phyloP scores from a whole-genome alignment of 2,113 vertebrate species.

The Eretmochelys imbricata region DNA sequence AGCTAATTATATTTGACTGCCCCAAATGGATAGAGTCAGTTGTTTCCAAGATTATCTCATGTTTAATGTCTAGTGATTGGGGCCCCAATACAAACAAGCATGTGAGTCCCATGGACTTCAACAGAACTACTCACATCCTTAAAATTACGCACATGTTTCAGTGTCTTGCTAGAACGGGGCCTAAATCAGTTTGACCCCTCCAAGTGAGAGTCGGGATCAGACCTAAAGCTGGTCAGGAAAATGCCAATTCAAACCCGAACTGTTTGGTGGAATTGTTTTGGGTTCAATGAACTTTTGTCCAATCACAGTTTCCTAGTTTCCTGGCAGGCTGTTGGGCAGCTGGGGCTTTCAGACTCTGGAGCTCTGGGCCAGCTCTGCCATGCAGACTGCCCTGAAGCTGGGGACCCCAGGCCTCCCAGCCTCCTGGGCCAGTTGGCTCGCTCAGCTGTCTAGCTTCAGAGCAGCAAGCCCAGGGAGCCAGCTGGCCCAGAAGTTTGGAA shows the following conservation, averaged over 20 bases:
- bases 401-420: too few relatives aligned
- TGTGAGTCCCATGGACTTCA: not conserved
- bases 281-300: not conserved
- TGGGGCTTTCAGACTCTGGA: not conserved
- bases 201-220: not conserved
- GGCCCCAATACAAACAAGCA: not conserved
- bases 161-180: not conserved
- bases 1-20: not conserved
- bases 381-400: not conserved
- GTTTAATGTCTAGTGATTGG: not conserved
- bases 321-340: not conserved
- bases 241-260: not conserved
- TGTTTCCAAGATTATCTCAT: not conserved
- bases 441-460: not conserved
- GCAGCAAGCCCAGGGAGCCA: not conserved
- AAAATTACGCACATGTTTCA: not conserved
- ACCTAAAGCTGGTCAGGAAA: not conserved
- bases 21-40: accelerated
- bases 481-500: not conserved
- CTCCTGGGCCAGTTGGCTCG: not conserved
- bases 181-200: not conserved
- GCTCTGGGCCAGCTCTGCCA: not conserved
- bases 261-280: not conserved
- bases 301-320: not conserved
- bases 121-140: accelerated